phyloP scores from a whole-genome alignment of 2,797 vertebrate species.

The Emys orbicularis region DNA sequence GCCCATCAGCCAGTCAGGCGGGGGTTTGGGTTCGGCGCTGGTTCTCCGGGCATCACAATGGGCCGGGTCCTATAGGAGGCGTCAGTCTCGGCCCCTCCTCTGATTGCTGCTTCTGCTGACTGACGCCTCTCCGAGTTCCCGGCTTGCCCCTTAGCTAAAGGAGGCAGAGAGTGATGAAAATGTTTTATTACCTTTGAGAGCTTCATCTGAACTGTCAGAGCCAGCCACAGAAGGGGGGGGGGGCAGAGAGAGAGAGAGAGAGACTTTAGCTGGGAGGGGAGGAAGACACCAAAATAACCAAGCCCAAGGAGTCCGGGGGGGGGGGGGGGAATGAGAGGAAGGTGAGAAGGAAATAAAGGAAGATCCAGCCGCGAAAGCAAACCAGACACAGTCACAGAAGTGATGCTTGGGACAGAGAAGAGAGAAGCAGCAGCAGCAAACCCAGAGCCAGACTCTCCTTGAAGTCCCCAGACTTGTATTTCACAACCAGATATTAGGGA shows the following conservation, averaged over 20 bases:
- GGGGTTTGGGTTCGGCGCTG: conserved; percentile 16
- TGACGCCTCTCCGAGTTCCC: conserved; percentile 87
- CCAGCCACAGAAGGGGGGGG: conserved; percentile 64
- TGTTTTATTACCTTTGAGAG: conserved; percentile 86
- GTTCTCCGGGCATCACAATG: neutral
- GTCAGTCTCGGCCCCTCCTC: conserved; percentile 57
- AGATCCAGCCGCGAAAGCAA: conserved; percentile 2
- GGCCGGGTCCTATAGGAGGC: conserved; percentile 78
- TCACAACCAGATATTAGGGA: too few relatives aligned
- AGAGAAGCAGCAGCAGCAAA: neutral
- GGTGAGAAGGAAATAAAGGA: conserved; percentile 31
- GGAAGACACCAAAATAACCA: conserved; percentile 6
- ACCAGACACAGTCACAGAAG: neutral
- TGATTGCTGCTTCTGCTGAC: neutral
- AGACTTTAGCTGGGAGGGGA: neutral
- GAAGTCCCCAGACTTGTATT: neutral
- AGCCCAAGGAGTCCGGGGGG: neutral
- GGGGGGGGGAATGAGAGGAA: neutral
- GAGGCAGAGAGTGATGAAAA: conserved; percentile 82
- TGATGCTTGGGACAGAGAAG: neutral
- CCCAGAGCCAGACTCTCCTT: neutral
- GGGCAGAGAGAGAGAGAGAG: too few relatives aligned
- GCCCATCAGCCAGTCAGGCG: accelerated
- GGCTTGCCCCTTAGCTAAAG: conserved; percentile 80
- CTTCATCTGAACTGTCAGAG: conserved; percentile 79